Base-by-base conservation (phyloP, 1,140 invertebrate species). In the Orchestia grillus region DNA sequence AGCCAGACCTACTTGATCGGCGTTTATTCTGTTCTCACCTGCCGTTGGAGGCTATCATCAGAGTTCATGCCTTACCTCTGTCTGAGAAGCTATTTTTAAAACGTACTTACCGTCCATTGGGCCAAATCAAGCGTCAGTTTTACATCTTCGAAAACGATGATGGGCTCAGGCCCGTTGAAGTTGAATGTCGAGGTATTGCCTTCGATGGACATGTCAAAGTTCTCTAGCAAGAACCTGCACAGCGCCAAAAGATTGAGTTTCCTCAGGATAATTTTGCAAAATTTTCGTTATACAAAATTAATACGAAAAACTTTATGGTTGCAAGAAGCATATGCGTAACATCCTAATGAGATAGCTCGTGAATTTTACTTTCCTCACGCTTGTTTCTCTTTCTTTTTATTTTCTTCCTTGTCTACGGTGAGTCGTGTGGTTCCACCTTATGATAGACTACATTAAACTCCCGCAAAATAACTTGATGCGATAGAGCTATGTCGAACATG, bases 161-260 rank as follows among this genome's bases (percentile, higher is more conserved):
- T 44, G 47, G 92, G 92, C 16, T 94, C 44, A 40, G 43, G 8
- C 11, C 41, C 92, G 15, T 0, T 47, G 6, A 44, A 15, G 43
- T 94, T 40, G 44, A n/a, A 6, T 4, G 11, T 6, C 8, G 44
- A 45, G 92, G 92, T 94, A 11, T 8, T 6, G 44, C 92, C 92
- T 44, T 94, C 44, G 36, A 94, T 94, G 19, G 43, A 40, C 92
- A 94, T 94, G 3, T n/a, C 40, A 44, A 94, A 94, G 92, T 94
- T 44, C 44, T 94, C 92, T 44, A 94, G 44, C 44, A 6, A 47
- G 47, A 94, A 94, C 92, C 92, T 94, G 92, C 40, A 90, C 43
- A 90, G 28, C 36, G 28, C 11, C 28, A 15, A 77, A 77, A 3
- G 15, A 23, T 23, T 23, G 36, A 77, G 62, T 1, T 77, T 53